Base-by-base conservation (phyloP, 2,888 invertebrate genomes). In the Cactoblastis cactorum region DNA sequence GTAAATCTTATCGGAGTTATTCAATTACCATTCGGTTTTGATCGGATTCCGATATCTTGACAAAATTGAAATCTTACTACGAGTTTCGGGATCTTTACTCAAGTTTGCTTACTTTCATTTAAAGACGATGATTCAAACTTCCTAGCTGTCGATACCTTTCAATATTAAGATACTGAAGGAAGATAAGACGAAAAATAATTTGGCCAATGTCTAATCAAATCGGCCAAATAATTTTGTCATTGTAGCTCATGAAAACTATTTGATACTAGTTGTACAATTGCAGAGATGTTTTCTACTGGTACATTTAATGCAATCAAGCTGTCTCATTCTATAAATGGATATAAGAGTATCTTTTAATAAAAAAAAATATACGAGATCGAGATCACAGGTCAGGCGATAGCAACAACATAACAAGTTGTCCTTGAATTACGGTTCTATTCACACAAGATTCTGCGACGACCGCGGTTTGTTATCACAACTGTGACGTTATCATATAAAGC, bases 351-450 rank as follows among this genome's bases (percentile, higher is more conserved):
- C 1, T 12, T 12, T 12, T 1, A 34, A 22, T 22, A 4, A 28
- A 3, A 28, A 28, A 28, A 9, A 28, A 28, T 9, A 22, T 22
- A 22, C 11, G 6, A 15, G 35, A 35, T 35, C 35, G 4, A 35
- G 15, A 35, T 14, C 15, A 35, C n/a, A 35, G 35, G 12, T 35
- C 28, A 28, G 28, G 28, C 28, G 28, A 28, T 28, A 28, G 28
- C 28, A n/a, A 15, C 5, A 35, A 15, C 15, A n/a, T 15, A 15
- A 35, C 35, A 15, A 15, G 5, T 6, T n/a, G 38, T 5, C 38
- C 38, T 39, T 39, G 38, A 39, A 39, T 39, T 39, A 39, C 11
- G 4, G 5, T n/a, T n/a, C n/a, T 39, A 39, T 39, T 39, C 38
- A 39, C 17, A 19, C n/a, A 11, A 17, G 1, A 12, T 35, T n/a